phyloP scores from a whole-genome alignment of 2,888 invertebrate species.

The Spodoptera littoralis region DNA sequence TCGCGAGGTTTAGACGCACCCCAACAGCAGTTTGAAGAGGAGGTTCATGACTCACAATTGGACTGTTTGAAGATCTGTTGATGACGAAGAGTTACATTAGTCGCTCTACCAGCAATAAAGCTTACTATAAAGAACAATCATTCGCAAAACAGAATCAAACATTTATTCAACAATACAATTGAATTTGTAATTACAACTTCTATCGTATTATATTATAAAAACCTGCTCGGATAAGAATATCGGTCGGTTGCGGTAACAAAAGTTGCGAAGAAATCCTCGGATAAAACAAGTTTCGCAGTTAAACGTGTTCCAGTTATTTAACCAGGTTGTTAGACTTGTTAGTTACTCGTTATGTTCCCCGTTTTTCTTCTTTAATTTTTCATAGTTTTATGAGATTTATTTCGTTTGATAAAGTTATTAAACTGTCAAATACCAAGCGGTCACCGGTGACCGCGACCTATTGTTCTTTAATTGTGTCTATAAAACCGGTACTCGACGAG shows the following conservation, averaged over 20 bases:
- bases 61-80: too few relatives aligned
- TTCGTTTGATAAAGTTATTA: neutral
- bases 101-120: too few relatives aligned
- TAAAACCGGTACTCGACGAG: too few relatives aligned
- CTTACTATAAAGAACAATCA: too few relatives aligned
- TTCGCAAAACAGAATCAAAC: neutral
- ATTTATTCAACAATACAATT: slow-evolving; percentile 5
- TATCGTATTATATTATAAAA: slow-evolving; percentile 22
- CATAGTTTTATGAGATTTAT: neutral
- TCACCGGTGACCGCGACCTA: too few relatives aligned
- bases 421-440: too few relatives aligned
- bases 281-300: slow-evolving; percentile 44
- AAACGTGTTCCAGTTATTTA: slow-evolving; percentile 67
- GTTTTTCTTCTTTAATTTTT: neutral
- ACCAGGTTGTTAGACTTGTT: slow-evolving; percentile 67
- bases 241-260: slow-evolving; percentile 14
- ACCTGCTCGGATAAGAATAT: slow-evolving; percentile 8
- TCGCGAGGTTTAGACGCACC: too few relatives aligned
- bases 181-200: slow-evolving; percentile 3
- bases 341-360: slow-evolving; percentile 61
- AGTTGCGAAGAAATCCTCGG: slow-evolving; percentile 45
- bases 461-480: too few relatives aligned
- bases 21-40: too few relatives aligned
- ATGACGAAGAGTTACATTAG: too few relatives aligned
- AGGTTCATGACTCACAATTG: too few relatives aligned